These are phyloP conservation scores for Aricia artaxerxes DNA, from an alignment of 2,888 invertebrate species.

Conservation along the genomic window DNA sequence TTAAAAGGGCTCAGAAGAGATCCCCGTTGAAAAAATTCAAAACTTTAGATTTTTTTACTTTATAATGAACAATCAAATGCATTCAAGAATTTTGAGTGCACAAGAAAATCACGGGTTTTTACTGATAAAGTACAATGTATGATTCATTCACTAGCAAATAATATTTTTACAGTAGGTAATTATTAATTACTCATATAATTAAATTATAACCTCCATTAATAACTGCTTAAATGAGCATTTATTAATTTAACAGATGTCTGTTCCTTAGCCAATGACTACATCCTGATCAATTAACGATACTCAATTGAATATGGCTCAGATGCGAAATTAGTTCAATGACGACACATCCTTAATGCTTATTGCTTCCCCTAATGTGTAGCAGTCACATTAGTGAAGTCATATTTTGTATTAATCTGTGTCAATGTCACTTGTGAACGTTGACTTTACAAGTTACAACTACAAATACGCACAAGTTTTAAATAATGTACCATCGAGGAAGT, in stretches of 20 bases:
- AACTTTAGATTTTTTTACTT: too few relatives aligned
- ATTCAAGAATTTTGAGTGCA: too few relatives aligned
- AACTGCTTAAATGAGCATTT: background rate
- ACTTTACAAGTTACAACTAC: background rate
- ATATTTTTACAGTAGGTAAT: background rate
- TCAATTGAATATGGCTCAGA: constrained; percentile 21
- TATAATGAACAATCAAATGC: too few relatives aligned
- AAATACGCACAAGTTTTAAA: background rate
- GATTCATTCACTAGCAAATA: background rate
- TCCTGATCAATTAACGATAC: constrained; percentile 27
- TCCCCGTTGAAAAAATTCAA: too few relatives aligned
- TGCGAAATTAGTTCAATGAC: constrained; percentile 12
- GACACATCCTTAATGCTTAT: constrained; percentile 11
- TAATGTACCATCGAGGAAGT: too few relatives aligned
- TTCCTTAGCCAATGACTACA: constrained; percentile 3
- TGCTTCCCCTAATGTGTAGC: background rate
- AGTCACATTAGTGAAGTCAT: background rate
- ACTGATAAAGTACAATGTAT: background rate
- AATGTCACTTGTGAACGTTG: background rate
- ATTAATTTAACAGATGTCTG: constrained; percentile 15
- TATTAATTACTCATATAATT: background rate
- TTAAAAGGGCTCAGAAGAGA: too few relatives aligned
- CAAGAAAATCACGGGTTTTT: background rate
- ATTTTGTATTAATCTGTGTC: background rate
- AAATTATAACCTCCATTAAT: constrained; percentile 8